A percentile compares a stretch with the other conserved stretches of the same genome.
These are phyloP conservation scores for Rhingia campestris DNA, from an alignment of 2,888 invertebrate species.

Conservation along the genomic window DNA sequence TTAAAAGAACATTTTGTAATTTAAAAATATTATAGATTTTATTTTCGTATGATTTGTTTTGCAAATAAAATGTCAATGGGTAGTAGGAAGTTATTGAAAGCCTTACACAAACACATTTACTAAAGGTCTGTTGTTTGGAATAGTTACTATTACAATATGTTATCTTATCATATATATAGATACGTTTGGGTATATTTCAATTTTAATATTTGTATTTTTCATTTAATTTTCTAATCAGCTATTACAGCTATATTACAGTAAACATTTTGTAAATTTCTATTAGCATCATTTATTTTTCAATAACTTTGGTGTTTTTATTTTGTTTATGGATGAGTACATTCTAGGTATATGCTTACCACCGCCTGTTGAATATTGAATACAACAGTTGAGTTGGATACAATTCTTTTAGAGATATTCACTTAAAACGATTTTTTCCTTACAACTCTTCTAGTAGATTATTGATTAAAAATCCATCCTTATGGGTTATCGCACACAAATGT, in stretches of 20 bases:
- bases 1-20: no score
- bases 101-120: no score
- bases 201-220: not conserved
- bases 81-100: no score
- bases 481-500: constrained; percentile 43
- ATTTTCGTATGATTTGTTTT: no score
- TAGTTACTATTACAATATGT: constrained; percentile 50
- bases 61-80: no score
- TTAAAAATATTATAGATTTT: no score
- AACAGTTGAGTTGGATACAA: constrained; percentile 22
- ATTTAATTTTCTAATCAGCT: no score
- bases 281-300: constrained; percentile 6
- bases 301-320: constrained; percentile 19
- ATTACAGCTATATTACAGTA: no score
- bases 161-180: constrained; percentile 9
- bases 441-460: constrained; percentile 39
- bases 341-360: constrained; percentile 14
- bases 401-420: constrained; percentile 19
- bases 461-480: constrained; percentile 48
- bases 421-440: constrained; percentile 21
- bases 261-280: not conserved
- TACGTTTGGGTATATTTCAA: constrained; percentile 11
- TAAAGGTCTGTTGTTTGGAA: not conserved
- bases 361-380: constrained; percentile 46
- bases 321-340: constrained; percentile 1